Base-by-base conservation (phyloP, 2,888 invertebrate genomes). In the Phaonia tiefii region DNA sequence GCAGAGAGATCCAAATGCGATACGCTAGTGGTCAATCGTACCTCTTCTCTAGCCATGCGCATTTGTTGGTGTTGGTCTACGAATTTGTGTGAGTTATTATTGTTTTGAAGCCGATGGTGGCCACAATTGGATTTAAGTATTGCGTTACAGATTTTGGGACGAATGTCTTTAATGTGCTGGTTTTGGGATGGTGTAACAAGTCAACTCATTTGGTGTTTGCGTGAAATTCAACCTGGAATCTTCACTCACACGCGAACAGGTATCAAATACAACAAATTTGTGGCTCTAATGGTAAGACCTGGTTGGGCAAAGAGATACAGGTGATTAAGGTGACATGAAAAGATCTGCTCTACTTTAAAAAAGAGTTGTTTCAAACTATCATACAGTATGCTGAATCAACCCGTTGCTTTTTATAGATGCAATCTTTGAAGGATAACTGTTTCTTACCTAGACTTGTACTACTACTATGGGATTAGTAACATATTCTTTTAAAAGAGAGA, bases 251-350 rank as follows among this genome's bases (percentile, higher is more conserved):
- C 63, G 39, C 63, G n/a, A 39, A 63, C 63, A 63, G 63, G 63
- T 63, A 63, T 63, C 22, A 63, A 63, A 39, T 63, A 63, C 63
- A 63, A 63, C 63, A 63, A 63, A 63, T 22, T 42, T n/a, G 13
- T 13, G 15, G 63, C 11, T 17, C 10, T 17, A 42, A 39, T 22
- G 39, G 10, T 11, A 60, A 22, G 3, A 60, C 2, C 13, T 8
- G 42, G 4, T 39, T 15, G 20, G 39, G 22, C 7, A 54, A 5
- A 31, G 8, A 31, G 8, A 8, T 8, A 25, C 54, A 54, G 54
- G 54, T 54, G 54, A 4, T 31, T 31, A 5, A 8, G 31, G 8
- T 5, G 31, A 31, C 8, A 31, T 31, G 8, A 5, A 31, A 31
- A 31, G 4, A 31, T 3, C 3, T 31, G 31, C 31, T 31, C 31